Conservation (phyloP, 2,888 invertebrate genomes). For the Ophioninae sp. region DNA sequence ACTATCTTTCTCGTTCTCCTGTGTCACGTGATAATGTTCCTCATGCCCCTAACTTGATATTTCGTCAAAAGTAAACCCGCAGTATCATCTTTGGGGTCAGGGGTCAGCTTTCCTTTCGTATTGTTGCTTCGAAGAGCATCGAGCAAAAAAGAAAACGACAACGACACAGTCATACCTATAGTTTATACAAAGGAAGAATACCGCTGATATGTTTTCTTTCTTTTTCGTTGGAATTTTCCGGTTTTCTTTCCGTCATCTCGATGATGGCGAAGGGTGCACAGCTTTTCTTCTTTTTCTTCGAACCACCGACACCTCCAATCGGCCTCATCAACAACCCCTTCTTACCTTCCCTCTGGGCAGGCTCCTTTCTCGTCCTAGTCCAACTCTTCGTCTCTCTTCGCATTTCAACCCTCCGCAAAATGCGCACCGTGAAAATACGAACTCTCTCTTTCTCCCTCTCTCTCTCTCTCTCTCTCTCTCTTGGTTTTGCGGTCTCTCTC, state of each 20-base stretch:
- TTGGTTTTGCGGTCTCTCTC: too few species aligned
- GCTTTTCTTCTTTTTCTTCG: conserved; percentile 35
- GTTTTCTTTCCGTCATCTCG: conserved; percentile 48
- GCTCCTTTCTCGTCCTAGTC: conserved; percentile 51
- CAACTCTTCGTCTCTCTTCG: conserved; percentile 52
- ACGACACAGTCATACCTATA: background rate
- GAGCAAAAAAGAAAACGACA: background rate
- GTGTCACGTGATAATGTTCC: too few species aligned
- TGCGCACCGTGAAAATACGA: too few species aligned
- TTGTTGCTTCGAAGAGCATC: too few species aligned
- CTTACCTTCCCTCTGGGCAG: conserved; percentile 55
- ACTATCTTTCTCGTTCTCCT: too few species aligned
- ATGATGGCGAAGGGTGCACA: conserved; percentile 49
- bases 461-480: conserved; percentile 23
- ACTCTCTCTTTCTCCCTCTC: background rate
- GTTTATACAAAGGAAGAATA: conserved; percentile 16
- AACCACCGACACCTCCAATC: conserved; percentile 46
- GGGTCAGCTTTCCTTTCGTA: too few species aligned
- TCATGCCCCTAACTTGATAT: too few species aligned
- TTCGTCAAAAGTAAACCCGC: too few species aligned
- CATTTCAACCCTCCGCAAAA: conserved; percentile 35
- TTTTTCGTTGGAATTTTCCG: conserved; percentile 60
- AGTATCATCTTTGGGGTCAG: too few species aligned
- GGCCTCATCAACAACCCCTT: conserved; percentile 43
- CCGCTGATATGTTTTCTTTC: conserved; percentile 33